phyloP scores from a whole-genome alignment of 2,113 vertebrate genomes.

The Syngnathus typhle region DNA sequence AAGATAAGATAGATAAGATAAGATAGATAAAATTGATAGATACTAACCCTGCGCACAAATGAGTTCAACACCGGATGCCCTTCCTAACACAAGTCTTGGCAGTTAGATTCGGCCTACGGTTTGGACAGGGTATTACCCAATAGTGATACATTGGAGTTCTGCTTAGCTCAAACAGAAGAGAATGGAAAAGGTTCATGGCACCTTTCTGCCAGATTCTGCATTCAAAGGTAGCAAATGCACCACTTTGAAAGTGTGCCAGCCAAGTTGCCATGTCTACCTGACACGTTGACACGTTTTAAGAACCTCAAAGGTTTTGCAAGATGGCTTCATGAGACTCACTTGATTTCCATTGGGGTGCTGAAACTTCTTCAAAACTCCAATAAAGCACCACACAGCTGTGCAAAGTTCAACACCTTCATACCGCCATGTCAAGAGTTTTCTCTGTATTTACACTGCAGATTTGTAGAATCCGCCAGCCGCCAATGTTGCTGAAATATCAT shows the following conservation, averaged over 20 bases:
- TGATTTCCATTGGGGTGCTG: slow-evolving; percentile 1
- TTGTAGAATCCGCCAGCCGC: not conserved
- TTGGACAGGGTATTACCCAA: not conserved
- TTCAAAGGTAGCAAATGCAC: not conserved
- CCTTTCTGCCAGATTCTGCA: slow-evolving; percentile 6
- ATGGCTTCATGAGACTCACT: not conserved
- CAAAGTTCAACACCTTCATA: not conserved
- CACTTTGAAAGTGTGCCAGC: slow-evolving; percentile 5
- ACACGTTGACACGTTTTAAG: not conserved
- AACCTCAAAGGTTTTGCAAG: not conserved
- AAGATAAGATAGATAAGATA: too few species aligned
- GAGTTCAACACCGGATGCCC: too few species aligned
- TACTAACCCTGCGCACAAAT: too few species aligned
- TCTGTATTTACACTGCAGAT: not conserved
- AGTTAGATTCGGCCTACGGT: not conserved
- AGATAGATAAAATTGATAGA: too few species aligned
- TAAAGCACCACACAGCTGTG: not conserved
- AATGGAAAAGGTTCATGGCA: not conserved
- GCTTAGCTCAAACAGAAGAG: not conserved
- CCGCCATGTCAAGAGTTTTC: not conserved
- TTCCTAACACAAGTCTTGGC: too few species aligned
- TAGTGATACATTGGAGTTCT: not conserved
- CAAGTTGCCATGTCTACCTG: not conserved
- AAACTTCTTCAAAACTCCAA: not conserved
- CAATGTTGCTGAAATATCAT: not conserved